Percentiles rank a stretch among this genome's conserved stretches.
phyloP scores from a whole-genome alignment of 2,797 vertebrate species.

The Craterocephalus amniculus region DNA sequence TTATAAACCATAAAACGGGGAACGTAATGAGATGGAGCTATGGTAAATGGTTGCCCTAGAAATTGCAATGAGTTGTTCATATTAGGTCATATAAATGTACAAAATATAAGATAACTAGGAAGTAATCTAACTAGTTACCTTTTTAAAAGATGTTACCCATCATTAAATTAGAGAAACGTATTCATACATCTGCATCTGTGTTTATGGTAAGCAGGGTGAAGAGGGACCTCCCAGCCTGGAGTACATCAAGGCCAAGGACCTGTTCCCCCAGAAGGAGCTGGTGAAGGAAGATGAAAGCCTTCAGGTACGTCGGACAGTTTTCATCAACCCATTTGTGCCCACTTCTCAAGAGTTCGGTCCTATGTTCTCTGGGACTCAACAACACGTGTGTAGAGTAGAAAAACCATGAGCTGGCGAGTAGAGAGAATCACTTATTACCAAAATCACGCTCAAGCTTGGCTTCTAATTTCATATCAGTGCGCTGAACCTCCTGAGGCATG shows the following conservation, averaged over 20 bases:
- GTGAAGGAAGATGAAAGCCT: conserved; percentile 96
- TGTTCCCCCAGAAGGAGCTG: conserved; percentile 98
- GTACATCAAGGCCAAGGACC: conserved; percentile 99
- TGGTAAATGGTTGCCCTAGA: neutral
- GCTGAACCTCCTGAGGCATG: conserved; percentile 28
- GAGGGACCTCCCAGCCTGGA: conserved; percentile 99
- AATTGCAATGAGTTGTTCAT: neutral
- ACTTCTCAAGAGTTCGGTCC: neutral
- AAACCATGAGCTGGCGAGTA: conserved; percentile 17
- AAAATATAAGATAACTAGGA: neutral
- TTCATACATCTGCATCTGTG: conserved; percentile 29
- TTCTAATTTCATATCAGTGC: neutral
- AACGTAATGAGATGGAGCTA: no score
- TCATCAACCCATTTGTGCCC: neutral
- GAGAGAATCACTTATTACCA: conserved; percentile 8
- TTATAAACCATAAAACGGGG: no score
- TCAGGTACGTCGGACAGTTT: conserved; percentile 83
- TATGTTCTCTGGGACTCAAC: conserved; percentile 10
- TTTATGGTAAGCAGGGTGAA: conserved; percentile 88
- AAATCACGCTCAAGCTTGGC: conserved; percentile 28
- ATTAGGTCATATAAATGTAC: neutral
- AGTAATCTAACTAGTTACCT: neutral
- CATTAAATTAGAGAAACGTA: neutral
- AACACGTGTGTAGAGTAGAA: conserved; percentile 16
- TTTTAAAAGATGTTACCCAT: neutral